Evolutionary conservation across 2,797 vertebrate genomes (phyloP).

Genomic region (Erpetoichthys calabaricus): DNA sequence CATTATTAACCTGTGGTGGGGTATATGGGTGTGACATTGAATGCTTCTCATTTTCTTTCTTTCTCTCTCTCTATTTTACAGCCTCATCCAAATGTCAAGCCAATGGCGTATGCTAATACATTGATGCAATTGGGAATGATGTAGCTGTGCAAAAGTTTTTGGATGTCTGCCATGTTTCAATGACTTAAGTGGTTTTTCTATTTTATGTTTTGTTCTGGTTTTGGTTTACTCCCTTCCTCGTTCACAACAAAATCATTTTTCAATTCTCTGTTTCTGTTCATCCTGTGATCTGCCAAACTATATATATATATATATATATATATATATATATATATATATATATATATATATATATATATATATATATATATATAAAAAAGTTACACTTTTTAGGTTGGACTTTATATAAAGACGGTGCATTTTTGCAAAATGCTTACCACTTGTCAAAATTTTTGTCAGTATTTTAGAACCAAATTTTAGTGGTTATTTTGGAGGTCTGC

Average conservation of each 20-base stretch:
- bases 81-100: conserved; percentile 92
- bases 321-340: no score
- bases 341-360: no score
- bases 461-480: no score
- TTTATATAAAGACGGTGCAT: no score
- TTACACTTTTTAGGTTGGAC: no score
- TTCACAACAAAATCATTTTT: neutral
- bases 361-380: no score
- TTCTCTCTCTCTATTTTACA: conserved; percentile 21
- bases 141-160: conserved; percentile 35
- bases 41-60: neutral
- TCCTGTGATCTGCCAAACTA: neutral
- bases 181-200: neutral
- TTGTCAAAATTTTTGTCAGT: no score
- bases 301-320: no score
- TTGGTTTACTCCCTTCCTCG: conserved; percentile 2
- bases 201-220: conserved; percentile 7
- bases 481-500: no score
- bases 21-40: neutral
- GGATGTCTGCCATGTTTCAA: conserved; percentile 10
- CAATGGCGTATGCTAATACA: conserved; percentile 86
- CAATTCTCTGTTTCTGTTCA: neutral
- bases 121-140: conserved; percentile 90
- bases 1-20: neutral
- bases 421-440: no score